Evolutionary conservation across 2,113 vertebrate genomes (phyloP).

Genomic region (Psilopogon haemacephalus): DNA sequence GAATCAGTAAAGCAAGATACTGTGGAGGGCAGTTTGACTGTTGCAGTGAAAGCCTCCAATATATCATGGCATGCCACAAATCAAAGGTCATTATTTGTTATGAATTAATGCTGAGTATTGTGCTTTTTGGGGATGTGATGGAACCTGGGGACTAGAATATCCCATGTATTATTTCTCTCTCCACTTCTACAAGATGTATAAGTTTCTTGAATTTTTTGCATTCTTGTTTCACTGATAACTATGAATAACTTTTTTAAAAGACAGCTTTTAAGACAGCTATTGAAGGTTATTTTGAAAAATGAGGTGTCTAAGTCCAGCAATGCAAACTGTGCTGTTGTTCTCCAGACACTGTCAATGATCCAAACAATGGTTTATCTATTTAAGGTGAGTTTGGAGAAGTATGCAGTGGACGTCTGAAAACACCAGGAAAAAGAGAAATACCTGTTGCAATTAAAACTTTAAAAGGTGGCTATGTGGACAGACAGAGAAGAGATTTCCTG

Average conservation of each 20-base stretch:
- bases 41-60: neutral
- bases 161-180: neutral
- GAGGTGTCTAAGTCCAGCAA: neutral
- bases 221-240: neutral
- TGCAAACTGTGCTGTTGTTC: neutral
- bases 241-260: neutral
- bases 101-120: neutral
- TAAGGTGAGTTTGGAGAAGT: constrained; percentile 96
- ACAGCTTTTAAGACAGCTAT: neutral
- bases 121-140: neutral
- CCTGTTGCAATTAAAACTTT: constrained; percentile 94
- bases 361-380: constrained; percentile 15
- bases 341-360: neutral
- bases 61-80: neutral
- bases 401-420: constrained; percentile 91
- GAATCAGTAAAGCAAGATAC: neutral
- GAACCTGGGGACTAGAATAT: neutral
- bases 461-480: constrained; percentile 90
- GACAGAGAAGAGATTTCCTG: constrained; percentile 92
- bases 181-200: accelerated
- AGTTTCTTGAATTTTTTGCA: neutral
- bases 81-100: neutral
- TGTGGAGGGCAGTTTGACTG: neutral
- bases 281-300: neutral
- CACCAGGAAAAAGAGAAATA: constrained; percentile 93